Evolutionary conservation across 2,888 invertebrate genomes (phyloP).

Genomic region (Unio delphinus): DNA sequence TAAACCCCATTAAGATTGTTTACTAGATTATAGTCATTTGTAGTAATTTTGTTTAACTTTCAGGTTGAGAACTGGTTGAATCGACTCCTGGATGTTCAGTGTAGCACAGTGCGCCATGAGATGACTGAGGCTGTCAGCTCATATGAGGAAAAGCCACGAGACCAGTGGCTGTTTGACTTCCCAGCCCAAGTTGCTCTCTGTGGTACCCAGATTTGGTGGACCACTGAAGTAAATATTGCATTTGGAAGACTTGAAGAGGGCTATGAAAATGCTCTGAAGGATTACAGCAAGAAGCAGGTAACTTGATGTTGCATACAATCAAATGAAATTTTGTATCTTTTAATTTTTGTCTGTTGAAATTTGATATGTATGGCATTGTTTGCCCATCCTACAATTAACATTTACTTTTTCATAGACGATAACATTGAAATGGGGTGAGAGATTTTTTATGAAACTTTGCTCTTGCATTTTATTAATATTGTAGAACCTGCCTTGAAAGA

Average conservation of each 20-base stretch:
- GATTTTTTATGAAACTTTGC: no score
- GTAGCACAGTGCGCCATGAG: constrained; percentile 84
- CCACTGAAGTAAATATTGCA: constrained; percentile 91
- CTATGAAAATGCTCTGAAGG: constrained; percentile 94
- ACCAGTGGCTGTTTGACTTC: constrained; percentile 95
- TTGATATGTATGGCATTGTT: no score
- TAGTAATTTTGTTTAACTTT: background rate
- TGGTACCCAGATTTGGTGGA: constrained; percentile 98
- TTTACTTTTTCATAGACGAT: no score
- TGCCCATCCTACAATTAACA: no score
- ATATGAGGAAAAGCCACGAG: constrained; percentile 94
- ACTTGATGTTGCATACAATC: background rate
- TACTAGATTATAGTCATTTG: no score
- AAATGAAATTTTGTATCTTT: background rate
- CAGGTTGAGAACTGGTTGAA: constrained; percentile 94
- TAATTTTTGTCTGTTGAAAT: background rate
- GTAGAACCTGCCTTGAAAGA: no score
- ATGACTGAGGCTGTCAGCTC: constrained; percentile 87
- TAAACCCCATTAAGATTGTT: no score
- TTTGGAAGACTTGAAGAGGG: constrained; percentile 92
- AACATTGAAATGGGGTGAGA: no score
- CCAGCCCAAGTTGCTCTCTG: constrained; percentile 94
- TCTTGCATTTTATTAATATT: no score
- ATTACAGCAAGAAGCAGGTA: constrained; percentile 80
- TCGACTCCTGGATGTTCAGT: constrained; percentile 86